Base-by-base conservation (phyloP, 2,888 invertebrate species). In the Melinaea marsaeus region DNA sequence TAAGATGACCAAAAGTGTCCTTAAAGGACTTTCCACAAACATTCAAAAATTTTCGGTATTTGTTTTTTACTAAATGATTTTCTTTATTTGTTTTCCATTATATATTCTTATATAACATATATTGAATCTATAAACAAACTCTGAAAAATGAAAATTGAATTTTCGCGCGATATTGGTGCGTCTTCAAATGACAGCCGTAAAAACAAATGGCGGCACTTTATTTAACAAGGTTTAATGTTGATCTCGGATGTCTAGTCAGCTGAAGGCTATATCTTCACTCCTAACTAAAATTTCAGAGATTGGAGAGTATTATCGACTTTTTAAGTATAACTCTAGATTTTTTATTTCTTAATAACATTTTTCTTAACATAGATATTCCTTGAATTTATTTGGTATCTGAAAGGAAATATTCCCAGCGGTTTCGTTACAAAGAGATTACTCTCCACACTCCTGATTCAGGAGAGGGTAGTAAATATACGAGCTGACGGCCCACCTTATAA, bases 151-250 rank as follows among this genome's bases (percentile, higher is more conserved):
- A 48, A 48, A 51, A n/a, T 32, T 22, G 7, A 22, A 32, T 32
- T 32, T 51, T 51, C 32, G 32, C 3, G 42, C 9, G 32, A 51
- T 32, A 51, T 51, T 51, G 32, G 51, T 32, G 66, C 69, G 64
- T 68, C 69, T 65, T 67, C 63, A 63, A 71, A 72, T 72, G 69
- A 69, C 70, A 45, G 51, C 65, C 69, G 70, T 72, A 72, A 72
- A 71, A 72, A 71, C 66, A 72, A 72, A 72, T 71, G 72, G 71
- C 66, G 63, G 58, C 61, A 58, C 57, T 62, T 66, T 66, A 62
- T 66, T 57, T 66, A 64, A 66, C 64, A 64, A 64, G 64, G 47
- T 64, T 60, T 54, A 60, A 46, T 54, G 54, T 54, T 59, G 37
- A 42, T 57, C 59, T 59, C 46, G 35, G 32, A 56, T 51, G 61